phyloP scores from a whole-genome alignment of 2,888 invertebrate genomes.

The Drosophila neutralis region DNA sequence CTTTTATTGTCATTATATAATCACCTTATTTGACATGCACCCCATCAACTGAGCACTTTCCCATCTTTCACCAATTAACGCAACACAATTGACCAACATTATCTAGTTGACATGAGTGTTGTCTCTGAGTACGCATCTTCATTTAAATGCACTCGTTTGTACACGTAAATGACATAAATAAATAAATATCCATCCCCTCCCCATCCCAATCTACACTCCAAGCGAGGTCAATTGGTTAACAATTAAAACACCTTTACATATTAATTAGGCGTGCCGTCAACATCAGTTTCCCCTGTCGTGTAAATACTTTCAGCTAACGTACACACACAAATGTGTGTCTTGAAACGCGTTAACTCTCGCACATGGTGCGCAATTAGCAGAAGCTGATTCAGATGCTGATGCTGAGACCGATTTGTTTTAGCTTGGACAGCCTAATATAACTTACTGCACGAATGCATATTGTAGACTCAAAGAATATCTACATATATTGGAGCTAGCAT shows the following conservation, averaged over 20 bases:
- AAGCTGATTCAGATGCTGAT: constrained; percentile 5
- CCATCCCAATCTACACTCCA: not conserved
- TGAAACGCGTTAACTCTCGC: constrained; percentile 68
- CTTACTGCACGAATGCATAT: constrained; percentile 63
- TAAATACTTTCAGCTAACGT: constrained; percentile 50
- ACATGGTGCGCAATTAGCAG: constrained; percentile 5
- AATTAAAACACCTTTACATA: constrained; percentile 75
- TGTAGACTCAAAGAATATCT: constrained; percentile 25
- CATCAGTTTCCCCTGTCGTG: constrained; percentile 29
- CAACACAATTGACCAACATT: constrained; percentile 32
- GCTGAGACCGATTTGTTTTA: constrained; percentile 10
- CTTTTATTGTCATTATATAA: constrained; percentile 40
- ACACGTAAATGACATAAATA: constrained; percentile 63
- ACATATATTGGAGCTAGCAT: constrained; percentile 42
- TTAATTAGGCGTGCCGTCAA: constrained; percentile 66
- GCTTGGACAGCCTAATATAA: constrained; percentile 40
- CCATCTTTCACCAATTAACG: constrained; percentile 63
- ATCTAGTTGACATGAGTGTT: constrained; percentile 9
- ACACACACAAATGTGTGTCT: constrained; percentile 55
- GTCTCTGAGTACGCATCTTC: constrained; percentile 21
- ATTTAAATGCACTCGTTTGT: constrained; percentile 12
- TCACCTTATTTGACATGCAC: constrained; percentile 15
- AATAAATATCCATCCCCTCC: constrained; percentile 15
- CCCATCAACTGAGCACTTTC: constrained; percentile 42
- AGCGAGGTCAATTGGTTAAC: constrained; percentile 30